Evolutionary conservation across 2,113 vertebrate species (phyloP).

Genomic region (Labeo catla): DNA sequence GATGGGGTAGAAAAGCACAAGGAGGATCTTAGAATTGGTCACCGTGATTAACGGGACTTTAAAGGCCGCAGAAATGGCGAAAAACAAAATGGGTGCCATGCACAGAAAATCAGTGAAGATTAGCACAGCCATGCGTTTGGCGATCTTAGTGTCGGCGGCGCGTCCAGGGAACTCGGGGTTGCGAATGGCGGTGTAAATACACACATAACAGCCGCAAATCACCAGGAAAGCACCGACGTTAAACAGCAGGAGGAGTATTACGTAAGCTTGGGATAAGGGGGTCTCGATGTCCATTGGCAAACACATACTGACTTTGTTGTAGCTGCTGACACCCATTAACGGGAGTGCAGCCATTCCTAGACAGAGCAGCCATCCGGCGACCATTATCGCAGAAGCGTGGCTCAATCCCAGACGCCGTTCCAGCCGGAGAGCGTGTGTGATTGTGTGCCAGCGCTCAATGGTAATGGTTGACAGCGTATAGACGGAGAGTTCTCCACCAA

Average conservation of each 20-base stretch:
- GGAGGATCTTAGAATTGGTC: constrained; percentile 85
- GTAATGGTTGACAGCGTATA: constrained; percentile 84
- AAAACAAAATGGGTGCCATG: constrained; percentile 88
- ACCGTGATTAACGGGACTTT: constrained; percentile 87
- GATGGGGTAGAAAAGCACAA: constrained; percentile 85
- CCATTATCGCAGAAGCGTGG: constrained; percentile 78
- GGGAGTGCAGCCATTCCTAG: constrained; percentile 74
- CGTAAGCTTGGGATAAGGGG: constrained; percentile 78
- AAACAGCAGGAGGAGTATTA: constrained; percentile 78
- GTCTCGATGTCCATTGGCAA: constrained; percentile 85
- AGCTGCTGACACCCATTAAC: constrained; percentile 81
- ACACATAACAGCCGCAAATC: constrained; percentile 83
- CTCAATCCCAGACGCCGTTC: constrained; percentile 76
- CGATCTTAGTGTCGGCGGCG: constrained; percentile 81
- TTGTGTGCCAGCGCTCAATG: constrained; percentile 84
- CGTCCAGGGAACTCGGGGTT: constrained; percentile 79
- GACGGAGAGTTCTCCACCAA: constrained; percentile 83
- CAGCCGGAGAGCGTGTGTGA: constrained; percentile 82
- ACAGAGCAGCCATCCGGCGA: constrained; percentile 80
- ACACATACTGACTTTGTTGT: constrained; percentile 87
- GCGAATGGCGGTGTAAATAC: constrained; percentile 81
- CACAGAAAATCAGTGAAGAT: constrained; percentile 87
- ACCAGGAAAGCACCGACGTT: constrained; percentile 81
- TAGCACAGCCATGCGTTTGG: constrained; percentile 85
- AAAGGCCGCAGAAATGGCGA: constrained; percentile 86